Evolutionary conservation across 2,888 invertebrate species (phyloP).

Genomic region (Agrotis clavis): DNA sequence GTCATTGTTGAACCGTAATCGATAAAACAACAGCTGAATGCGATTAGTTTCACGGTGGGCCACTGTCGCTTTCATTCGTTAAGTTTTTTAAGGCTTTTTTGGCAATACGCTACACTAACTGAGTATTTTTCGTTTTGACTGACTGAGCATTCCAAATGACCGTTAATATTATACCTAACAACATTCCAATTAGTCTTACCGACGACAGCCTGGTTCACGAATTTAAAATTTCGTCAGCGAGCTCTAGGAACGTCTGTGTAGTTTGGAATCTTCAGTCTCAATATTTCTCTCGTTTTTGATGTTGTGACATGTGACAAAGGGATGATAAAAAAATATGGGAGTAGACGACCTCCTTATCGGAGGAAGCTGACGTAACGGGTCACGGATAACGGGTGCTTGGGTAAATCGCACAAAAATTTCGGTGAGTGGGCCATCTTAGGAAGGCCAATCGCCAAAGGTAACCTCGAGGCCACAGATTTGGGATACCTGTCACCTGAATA

Average conservation of each 20-base stretch:
- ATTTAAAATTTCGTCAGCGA: too few species aligned
- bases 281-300: too few species aligned
- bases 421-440: too few species aligned
- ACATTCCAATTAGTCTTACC: background rate
- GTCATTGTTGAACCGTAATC: constrained; percentile 32
- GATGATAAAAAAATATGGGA: too few species aligned
- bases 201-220: background rate
- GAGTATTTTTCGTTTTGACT: too few species aligned
- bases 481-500: background rate
- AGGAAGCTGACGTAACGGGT: too few species aligned
- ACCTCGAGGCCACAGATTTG: too few species aligned
- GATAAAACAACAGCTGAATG: constrained; percentile 29
- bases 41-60: background rate
- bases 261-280: background rate
- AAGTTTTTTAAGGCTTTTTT: background rate
- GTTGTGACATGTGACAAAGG: too few species aligned
- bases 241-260: background rate
- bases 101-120: background rate
- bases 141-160: background rate
- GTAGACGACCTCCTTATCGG: too few species aligned
- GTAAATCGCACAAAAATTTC: too few species aligned
- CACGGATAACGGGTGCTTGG: too few species aligned
- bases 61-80: constrained; percentile 15
- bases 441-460: too few species aligned
- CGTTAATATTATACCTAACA: background rate